Evolutionary conservation across 2,888 invertebrate genomes (phyloP), one percentile per base, ranked within the genome.

Genomic region (Erynnis tages): DNA sequence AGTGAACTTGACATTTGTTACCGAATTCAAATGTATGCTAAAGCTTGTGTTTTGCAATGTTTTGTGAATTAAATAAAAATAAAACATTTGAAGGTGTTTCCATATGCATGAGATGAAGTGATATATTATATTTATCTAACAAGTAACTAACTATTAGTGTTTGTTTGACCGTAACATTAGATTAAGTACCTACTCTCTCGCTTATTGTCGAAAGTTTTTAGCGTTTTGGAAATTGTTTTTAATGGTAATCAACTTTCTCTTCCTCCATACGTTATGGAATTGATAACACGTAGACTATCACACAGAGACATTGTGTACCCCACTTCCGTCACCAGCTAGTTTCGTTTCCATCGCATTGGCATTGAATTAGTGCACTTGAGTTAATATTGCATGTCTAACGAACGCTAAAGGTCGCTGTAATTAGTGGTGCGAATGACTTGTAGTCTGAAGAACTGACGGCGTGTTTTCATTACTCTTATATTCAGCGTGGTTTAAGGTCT

Each of bases 221-320:
- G n/a, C n/a, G n/a, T n/a, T n/a, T n/a, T n/a, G n/a, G n/a, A n/a
- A n/a, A n/a, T n/a, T n/a, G n/a, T n/a, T n/a, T n/a, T n/a, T n/a
- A n/a, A n/a, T n/a, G n/a, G n/a, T n/a, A n/a, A n/a, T n/a, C n/a
- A n/a, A n/a, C n/a, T n/a, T n/a, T n/a, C n/a, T n/a, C n/a, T 34
- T 2, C n/a, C 34, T n/a, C n/a, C n/a, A n/a, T 4, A 4, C 8
- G 4, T 17, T n/a, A 17, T 35, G 35, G 35, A 35, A 46, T 46
- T 46, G 45, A 46, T 35, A 35, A 35, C 23, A 14, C n/a, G n/a
- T n/a, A n/a, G n/a, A n/a, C 21, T 45, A 45, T 45, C 45, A 14
- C 14, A 19, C 17, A 17, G 34, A 17, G 16, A 32, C 32, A 34
- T 17, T 10, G 34, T 43, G 43, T 17, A 21, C 13, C 21, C 6